Conservation (phyloP, 2,113 vertebrate species). For the Anseranas semipalmata region DNA sequence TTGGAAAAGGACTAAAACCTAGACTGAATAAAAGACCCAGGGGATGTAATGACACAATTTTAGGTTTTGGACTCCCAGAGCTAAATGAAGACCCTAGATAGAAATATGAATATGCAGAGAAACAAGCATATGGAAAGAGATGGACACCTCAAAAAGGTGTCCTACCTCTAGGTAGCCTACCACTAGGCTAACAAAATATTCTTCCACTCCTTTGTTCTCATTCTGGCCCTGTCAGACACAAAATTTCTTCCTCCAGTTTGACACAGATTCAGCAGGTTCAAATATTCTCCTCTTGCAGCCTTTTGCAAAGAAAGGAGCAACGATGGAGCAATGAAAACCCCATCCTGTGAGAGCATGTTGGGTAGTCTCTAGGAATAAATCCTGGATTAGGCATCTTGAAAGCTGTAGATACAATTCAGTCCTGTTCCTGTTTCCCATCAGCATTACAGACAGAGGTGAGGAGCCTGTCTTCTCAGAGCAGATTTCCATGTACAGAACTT, state of each 20-base stretch:
- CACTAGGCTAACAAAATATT: background rate
- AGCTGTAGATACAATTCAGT: background rate
- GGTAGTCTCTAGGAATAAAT: background rate
- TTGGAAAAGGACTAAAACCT: background rate
- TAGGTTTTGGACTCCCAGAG: background rate
- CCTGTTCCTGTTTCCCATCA: background rate
- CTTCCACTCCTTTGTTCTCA: background rate
- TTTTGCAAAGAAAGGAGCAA: background rate
- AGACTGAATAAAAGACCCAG: background rate
- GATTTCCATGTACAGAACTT: background rate
- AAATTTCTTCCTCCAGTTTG: background rate
- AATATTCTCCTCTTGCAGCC: background rate
- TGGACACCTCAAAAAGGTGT: background rate
- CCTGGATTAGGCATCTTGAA: background rate
- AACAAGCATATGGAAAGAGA: background rate
- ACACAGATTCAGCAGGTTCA: background rate
- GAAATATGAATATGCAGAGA: background rate
- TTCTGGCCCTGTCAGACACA: background rate
- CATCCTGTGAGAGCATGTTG: background rate
- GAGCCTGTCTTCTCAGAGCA: background rate
- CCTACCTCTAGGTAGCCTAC: too few relatives aligned
- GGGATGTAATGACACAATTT: conserved; percentile 20
- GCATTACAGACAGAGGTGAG: background rate
- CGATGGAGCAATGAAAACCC: background rate
- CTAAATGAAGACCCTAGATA: background rate